Evolutionary conservation across 2,797 vertebrate genomes (phyloP), one percentile per base, ranked within the genome.

Genomic region (Sylvilagus floridanus): DNA sequence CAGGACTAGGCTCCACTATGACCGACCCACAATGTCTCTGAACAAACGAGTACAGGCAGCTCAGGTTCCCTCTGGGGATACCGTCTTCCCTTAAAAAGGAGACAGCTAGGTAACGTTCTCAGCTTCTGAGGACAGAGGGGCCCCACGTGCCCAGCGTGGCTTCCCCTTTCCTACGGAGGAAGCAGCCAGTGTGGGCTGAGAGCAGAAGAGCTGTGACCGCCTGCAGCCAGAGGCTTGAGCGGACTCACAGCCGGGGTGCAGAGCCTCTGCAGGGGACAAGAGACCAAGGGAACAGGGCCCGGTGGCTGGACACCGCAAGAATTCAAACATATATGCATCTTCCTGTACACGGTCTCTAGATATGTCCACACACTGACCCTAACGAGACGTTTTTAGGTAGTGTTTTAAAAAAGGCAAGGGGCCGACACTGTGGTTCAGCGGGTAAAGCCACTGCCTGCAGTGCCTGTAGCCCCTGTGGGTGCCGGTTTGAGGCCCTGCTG

Each of bases 71-170:
- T 57, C 42, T 82, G 68, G 28, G 57, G 57, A 90, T 32, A 16
- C 42, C 71, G 69, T 73, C n/a, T 60, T 77, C 9, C 69, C 60
- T 73, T 72, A 35, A 8, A 42, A 66, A 21, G 37, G 24, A 60
- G 57, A 22, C 42, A n/a, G 30, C 17, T 76, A 78, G 73, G n/a
- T 42, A 83, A 60, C 50, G 63, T 24, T 85, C 82, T 87, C n/a
- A 91, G 76, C 50, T 78, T 91, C 81, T 69, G 30, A 71, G 52
- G 57, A 88, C 68, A 54, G 84, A 77, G 50, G 62, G 62, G 50
- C n/a, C 30, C n/a, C 30, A 14, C n/a, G 26, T 76, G 30, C 69
- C 52, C 7, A 77, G 21, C 3, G 66, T 72, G 68, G 42, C 37
- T 57, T 78, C 50, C 65, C 7, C 35, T 73, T 82, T 84, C 28